A percentile compares a stretch with the other conserved stretches of the same genome.
phyloP scores from a whole-genome alignment of 2,888 invertebrate genomes.

The Cyclophora albipunctata region DNA sequence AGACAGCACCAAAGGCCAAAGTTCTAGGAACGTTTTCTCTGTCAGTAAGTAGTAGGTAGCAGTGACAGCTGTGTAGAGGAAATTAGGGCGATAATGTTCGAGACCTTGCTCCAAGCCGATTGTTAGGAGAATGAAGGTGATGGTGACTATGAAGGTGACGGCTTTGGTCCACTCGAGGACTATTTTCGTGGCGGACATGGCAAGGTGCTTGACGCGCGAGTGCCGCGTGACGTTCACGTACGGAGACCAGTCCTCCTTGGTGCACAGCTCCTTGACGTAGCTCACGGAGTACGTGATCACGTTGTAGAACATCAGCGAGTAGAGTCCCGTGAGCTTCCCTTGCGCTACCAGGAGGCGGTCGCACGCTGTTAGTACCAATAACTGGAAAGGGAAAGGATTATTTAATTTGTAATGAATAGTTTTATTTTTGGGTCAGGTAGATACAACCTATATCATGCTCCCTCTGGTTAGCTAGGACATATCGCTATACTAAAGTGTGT shows the following conservation, averaged over 20 bases:
- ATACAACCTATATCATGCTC: too few relatives aligned
- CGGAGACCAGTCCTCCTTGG: conserved; percentile 86
- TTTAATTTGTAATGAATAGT: too few relatives aligned
- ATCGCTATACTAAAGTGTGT: too few relatives aligned
- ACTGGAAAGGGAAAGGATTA: conserved; percentile 49
- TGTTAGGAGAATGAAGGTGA: conserved; percentile 84
- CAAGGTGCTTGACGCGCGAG: conserved; percentile 83
- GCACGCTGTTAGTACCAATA: conserved; percentile 83
- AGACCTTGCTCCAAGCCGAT: conserved; percentile 84
- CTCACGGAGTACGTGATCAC: conserved; percentile 85
- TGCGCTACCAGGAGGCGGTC: conserved; percentile 78
- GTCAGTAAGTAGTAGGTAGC: conserved; percentile 82
- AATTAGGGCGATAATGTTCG: conserved; percentile 82
- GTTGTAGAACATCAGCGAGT: conserved; percentile 88
- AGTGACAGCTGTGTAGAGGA: conserved; percentile 78
- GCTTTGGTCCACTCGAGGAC: conserved; percentile 89
- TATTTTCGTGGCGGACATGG: conserved; percentile 87
- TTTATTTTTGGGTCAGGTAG: too few relatives aligned
- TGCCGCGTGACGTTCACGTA: conserved; percentile 83
- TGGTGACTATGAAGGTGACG: conserved; percentile 84
- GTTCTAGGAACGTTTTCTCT: conserved; percentile 81
- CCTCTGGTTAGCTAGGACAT: too few relatives aligned
- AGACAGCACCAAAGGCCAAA: conserved; percentile 76
- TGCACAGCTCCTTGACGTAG: conserved; percentile 82
- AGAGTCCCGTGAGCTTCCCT: conserved; percentile 79